Evolutionary conservation across 2,888 invertebrate genomes (phyloP), one percentile per base, ranked within the genome.

Genomic region (Pandemis corylana): DNA sequence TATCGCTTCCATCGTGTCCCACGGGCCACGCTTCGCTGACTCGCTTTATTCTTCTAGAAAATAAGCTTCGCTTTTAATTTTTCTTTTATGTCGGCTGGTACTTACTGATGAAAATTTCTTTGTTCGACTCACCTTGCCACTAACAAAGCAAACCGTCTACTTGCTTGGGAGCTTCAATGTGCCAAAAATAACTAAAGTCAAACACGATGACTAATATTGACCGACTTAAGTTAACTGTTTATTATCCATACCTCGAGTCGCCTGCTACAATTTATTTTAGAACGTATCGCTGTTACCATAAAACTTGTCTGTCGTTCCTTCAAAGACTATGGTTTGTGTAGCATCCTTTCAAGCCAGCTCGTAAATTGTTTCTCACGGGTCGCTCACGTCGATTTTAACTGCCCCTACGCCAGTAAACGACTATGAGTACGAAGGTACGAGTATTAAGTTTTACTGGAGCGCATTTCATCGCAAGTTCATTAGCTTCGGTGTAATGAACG

Each of bases 311-410:
- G 83, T 83, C 78, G 81, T 78, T 78, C 80, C 81, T 82, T 85
- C 84, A 84, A 86, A 87, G 81, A 78, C 82, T 80, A 78, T 79
- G 83, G 49, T 66, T 66, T 59, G 56, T 65, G 87, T 86, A 86
- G 86, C 83, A 86, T 85, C 84, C 83, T 85, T 84, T 87, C 86
- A 87, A 83, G 83, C 79, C 79, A 82, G 86, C 83, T 89, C 86
- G 87, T 90, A 88, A 89, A 89, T 87, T 84, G 84, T 83, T 85
- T 88, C 87, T 86, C 86, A 85, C 84, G 83, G 83, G 80, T 81
- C 83, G 81, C 81, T 80, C 77, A 56, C 46, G 85, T 83, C 85
- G 84, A 86, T 89, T 89, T 88, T 85, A 89, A 85, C 84, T 82
- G 83, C 83, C 83, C 85, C 85, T 83, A 82, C 84, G 79, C 81